phyloP scores from a whole-genome alignment of 2,113 vertebrate species.

The Festucalex cinctus region DNA sequence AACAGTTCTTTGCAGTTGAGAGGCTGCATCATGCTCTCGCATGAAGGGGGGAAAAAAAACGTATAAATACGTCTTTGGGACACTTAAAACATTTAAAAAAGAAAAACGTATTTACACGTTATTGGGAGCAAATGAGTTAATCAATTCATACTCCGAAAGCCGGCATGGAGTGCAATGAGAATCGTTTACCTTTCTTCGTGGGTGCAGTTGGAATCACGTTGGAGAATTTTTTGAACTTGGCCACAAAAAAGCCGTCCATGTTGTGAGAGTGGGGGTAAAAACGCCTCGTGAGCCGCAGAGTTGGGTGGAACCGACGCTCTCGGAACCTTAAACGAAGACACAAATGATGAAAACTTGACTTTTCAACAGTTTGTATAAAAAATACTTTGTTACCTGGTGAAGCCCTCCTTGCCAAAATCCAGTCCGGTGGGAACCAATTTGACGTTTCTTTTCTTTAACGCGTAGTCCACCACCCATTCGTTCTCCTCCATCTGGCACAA shows the following conservation, averaged over 20 bases:
- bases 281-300: conserved; percentile 79
- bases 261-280: conserved; percentile 97
- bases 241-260: conserved; percentile 97
- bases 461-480: conserved; percentile 97
- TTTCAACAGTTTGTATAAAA: too few relatives aligned
- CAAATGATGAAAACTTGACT: not conserved
- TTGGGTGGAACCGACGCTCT: conserved; percentile 87
- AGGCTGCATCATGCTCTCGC: too few relatives aligned
- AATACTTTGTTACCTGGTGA: conserved; percentile 77
- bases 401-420: conserved; percentile 95
- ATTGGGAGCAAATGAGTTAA: too few relatives aligned
- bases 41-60: too few relatives aligned
- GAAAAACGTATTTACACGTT: too few relatives aligned
- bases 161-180: not conserved
- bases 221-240: conserved; percentile 94
- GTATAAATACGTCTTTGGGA: too few relatives aligned
- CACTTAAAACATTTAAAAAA: too few relatives aligned
- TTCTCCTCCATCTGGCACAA: conserved; percentile 91
- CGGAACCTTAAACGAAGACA: conserved; percentile 75
- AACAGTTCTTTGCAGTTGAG: too few relatives aligned
- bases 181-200: conserved; percentile 57
- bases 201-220: conserved; percentile 78
- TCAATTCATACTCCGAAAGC: not conserved
- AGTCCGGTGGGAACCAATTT: conserved; percentile 90
- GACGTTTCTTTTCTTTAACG: conserved; percentile 92